Conservation (phyloP, 2,888 invertebrate genomes). For the Lacanobia oleracea region DNA sequence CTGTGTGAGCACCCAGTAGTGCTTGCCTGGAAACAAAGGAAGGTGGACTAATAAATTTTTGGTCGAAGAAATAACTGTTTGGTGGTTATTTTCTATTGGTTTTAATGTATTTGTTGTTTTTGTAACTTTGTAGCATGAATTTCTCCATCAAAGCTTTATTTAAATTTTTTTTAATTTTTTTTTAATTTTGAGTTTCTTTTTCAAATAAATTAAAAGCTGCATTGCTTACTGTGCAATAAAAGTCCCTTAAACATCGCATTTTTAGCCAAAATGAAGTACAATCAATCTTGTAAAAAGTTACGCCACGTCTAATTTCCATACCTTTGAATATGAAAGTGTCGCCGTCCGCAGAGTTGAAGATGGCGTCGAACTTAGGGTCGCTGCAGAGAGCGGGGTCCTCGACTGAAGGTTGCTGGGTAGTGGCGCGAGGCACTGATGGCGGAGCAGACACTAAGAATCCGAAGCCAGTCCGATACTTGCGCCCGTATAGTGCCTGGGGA, state of each 20-base stretch:
- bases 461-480: slow-evolving; percentile 87
- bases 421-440: slow-evolving; percentile 83
- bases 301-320: slow-evolving; percentile 68
- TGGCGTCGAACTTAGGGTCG: no score
- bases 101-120: neutral
- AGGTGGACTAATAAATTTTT: neutral
- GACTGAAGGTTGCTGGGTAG: slow-evolving; percentile 89
- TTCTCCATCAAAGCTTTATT: neutral
- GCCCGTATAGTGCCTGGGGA: slow-evolving; percentile 94
- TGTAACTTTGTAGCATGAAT: neutral
- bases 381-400: slow-evolving; percentile 93
- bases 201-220: no score
- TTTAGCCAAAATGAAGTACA: neutral
- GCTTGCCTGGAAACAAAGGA: slow-evolving; percentile 90
- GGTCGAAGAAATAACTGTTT: neutral
- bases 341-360: slow-evolving; percentile 96
- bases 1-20: slow-evolving; percentile 96
- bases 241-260: neutral
- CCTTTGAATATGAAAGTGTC: slow-evolving; percentile 97
- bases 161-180: no score
- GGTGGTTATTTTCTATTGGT: neutral
- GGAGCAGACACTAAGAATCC: slow-evolving; percentile 74
- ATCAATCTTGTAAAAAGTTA: neutral
- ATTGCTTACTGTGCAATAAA: neutral
- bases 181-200: no score